Evolutionary conservation across 2,797 vertebrate species (phyloP), one percentile per base, ranked within the genome.

Genomic region (Cuniculus paca): DNA sequence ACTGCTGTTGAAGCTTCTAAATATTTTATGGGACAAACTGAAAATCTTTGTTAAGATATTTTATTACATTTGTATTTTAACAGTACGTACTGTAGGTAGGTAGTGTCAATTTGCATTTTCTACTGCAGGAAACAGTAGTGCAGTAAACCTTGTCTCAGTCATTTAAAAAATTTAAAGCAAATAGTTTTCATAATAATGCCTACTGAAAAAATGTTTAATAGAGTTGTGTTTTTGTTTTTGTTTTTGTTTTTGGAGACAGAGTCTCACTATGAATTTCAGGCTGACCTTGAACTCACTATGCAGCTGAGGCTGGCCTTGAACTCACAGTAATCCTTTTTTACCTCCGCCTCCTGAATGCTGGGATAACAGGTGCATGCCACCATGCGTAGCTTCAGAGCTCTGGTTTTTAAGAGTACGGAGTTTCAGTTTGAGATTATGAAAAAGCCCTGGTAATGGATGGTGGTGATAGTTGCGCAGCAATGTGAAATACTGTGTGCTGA

Each of bases 11-110:
- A 95, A 92, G n/a, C 50, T 65, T 42, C 39, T 81, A 56, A 80
- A 20, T 72, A 77, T 22, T 74, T 14, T 58, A 84, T 74, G 19
- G 89, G 84, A 94, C 74, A 83, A 88, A 11, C 34, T 56, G 50
- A 48, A 87, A 92, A 81, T 36, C 31, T 80, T 89, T 75, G 79
- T 19, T 75, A 80, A 86, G 31, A 60, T 61, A 75, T 75, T 79
- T 70, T 79, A 56, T 34, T 68, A 75, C n/a, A 90, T 80, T 54
- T 42, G 2, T 52, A 90, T 88, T 96, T 89, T 94, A 90, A 81
- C 4, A 58, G 88, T 89, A 52, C 16, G 88, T 85, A 52, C 22
- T 34, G 9, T 13, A 63, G 4, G 9, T 61, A 83, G 12, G 7
- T 45, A 65, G 5, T 48, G 36, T 70, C 28, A 39, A 68, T 52